These are phyloP conservation scores for Steinernema feltiae DNA, from an alignment of 1,140 invertebrate genomes.

Conservation along the genomic window DNA sequence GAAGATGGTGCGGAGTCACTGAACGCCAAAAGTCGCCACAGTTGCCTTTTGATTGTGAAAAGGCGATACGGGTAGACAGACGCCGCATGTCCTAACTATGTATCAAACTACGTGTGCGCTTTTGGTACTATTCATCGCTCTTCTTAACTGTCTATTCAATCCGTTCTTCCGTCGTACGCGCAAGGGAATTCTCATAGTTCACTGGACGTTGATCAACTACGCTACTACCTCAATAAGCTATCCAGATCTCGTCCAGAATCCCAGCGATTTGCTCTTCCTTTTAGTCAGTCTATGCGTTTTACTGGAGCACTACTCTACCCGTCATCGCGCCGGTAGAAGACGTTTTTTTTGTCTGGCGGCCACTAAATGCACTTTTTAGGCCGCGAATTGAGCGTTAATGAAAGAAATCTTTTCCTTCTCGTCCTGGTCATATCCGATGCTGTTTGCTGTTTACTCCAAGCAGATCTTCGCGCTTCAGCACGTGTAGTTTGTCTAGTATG, in stretches of 20 bases:
- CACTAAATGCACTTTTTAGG: not conserved
- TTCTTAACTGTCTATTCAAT: not conserved
- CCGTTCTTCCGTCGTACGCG: slow-evolving; percentile 12
- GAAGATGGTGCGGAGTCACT: not conserved
- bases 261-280: not conserved
- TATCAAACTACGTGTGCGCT: not conserved
- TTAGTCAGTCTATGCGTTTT: not conserved
- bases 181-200: slow-evolving; percentile 9
- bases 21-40: slow-evolving; percentile 5
- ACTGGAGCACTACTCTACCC: not conserved
- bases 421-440: not conserved
- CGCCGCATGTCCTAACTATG: slow-evolving; percentile 7
- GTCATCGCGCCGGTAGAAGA: not conserved
- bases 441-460: not conserved
- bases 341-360: not conserved
- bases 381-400: not conserved
- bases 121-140: slow-evolving; percentile 14
- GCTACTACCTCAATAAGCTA: not conserved
- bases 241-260: not conserved
- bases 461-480: not conserved
- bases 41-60: not conserved
- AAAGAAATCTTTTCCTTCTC: not conserved
- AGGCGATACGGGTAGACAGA: slow-evolving; percentile 14
- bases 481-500: not conserved
- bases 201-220: slow-evolving; percentile 26